Evolutionary conservation across 2,888 invertebrate genomes (phyloP), one percentile per base, ranked within the genome.

Genomic region (Amphipyra tragopoginis): DNA sequence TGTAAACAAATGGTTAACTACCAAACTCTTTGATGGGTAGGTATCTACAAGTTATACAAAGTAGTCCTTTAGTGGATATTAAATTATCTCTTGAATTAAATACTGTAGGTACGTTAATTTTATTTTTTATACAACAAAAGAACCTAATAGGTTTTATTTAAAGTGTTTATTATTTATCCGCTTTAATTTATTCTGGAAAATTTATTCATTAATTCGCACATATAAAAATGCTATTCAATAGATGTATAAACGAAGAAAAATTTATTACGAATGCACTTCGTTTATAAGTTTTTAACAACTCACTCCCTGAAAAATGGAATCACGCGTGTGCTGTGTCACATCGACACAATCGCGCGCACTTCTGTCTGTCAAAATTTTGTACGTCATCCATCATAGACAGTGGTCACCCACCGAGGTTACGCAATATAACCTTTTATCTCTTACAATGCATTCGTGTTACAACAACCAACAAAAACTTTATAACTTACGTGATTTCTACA

Each of bases 371-470:
- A 51, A 57, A 59, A 70, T 47, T n/a, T 55, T 33, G 26, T 54
- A 44, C 60, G 56, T 60, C 65, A 70, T 71, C 42, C 50, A 60
- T 57, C 54, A 62, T 39, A 58, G 54, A 60, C 66, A 39, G 13
- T 42, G 39, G 33, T 26, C 43, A 11, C 42, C 40, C 39, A 33
- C 34, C 48, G 42, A 42, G 21, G 52, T 62, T 58, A 72, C 43
- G 45, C 57, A 72, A 72, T 34, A 26, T 55, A 53, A 54, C n/a
- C 38, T 71, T 56, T 59, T 63, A 21, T 21, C 21, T 21, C 21
- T 52, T 39, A 54, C 42, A 72, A 38, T 40, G 53, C 38, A 38
- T 64, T 50, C 45, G 53, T 50, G 42, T 47, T 38, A 65, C 34
- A 43, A 54, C 15, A 7, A 40, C 42, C 42, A 34, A 58, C 26